Percentiles rank a stretch among this genome's conserved stretches.
phyloP scores from a whole-genome alignment of 1,140 invertebrate genomes.

The Manduca sexta region DNA sequence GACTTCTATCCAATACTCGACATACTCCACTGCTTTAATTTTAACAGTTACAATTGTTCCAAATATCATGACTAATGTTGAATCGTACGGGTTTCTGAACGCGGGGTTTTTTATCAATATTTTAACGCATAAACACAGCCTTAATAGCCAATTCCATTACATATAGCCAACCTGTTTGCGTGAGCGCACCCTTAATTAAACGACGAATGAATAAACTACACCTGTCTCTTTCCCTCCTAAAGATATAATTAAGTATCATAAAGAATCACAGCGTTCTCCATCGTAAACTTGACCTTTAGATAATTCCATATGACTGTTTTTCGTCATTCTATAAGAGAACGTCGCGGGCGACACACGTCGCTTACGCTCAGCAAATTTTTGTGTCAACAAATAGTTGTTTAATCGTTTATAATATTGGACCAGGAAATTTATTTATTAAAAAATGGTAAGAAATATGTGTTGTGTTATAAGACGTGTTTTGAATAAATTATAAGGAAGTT shows the following conservation, averaged over 20 bases:
- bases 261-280: conserved; percentile 11
- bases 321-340: conserved; percentile 31
- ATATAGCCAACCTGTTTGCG: conserved; percentile 43
- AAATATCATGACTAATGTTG: too few relatives aligned
- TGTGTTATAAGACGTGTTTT: conserved; percentile 2
- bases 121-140: conserved; percentile 2
- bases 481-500: conserved; percentile 1
- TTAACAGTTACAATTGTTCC: too few relatives aligned
- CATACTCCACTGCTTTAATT: too few relatives aligned
- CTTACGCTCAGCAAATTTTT: too few relatives aligned
- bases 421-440: not conserved
- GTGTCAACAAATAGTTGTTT: not conserved
- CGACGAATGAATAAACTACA: conserved; percentile 14
- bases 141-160: conserved; percentile 4
- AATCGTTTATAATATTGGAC: not conserved
- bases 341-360: conserved; percentile 26
- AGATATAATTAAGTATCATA: too few relatives aligned
- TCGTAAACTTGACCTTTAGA: conserved; percentile 52
- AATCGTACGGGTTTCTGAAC: too few relatives aligned
- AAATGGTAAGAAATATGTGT: not conserved
- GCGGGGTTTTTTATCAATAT: not conserved
- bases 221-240: conserved; percentile 21
- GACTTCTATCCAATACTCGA: too few relatives aligned
- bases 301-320: conserved; percentile 28
- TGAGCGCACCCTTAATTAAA: conserved; percentile 24